A percentile compares a stretch with the other conserved stretches of the same genome.
phyloP scores from a whole-genome alignment of 2,797 vertebrate species.

The Anguilla marmorata region DNA sequence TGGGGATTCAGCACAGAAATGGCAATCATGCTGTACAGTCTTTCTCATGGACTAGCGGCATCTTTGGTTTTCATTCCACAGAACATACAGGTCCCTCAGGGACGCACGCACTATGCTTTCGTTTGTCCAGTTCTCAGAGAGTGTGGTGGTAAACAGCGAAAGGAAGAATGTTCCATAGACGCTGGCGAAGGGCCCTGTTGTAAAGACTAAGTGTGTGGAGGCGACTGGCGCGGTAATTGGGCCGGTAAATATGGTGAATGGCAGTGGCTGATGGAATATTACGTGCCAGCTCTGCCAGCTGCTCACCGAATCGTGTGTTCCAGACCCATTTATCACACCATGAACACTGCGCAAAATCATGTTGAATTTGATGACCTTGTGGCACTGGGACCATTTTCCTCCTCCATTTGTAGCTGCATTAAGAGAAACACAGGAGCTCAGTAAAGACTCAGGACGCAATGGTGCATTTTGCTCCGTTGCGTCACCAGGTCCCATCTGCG shows the following conservation, averaged over 20 bases:
- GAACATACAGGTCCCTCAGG: not conserved
- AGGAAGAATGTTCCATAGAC: constrained; percentile 11
- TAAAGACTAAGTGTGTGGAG: not conserved
- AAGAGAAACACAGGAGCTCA: constrained; percentile 17
- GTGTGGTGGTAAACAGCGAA: not conserved
- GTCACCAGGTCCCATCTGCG: not conserved
- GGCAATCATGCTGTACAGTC: not conserved
- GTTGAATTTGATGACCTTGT: not conserved
- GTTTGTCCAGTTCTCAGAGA: not conserved
- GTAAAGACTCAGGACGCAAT: not conserved
- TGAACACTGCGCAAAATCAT: not conserved
- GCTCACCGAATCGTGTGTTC: not conserved
- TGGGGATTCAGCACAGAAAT: not conserved
- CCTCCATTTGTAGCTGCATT: constrained; percentile 13
- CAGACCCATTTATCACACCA: not conserved
- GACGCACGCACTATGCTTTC: not conserved
- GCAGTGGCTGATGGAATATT: not conserved
- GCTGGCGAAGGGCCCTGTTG: not conserved
- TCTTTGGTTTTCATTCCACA: not conserved
- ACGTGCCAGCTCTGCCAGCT: not conserved
- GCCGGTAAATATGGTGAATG: not conserved
- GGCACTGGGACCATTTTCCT: not conserved
- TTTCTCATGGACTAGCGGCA: not conserved
- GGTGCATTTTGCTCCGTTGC: constrained; percentile 17
- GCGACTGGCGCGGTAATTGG: too few species aligned